A percentile compares a stretch with the other conserved stretches of the same genome.
phyloP scores from a whole-genome alignment of 2,113 vertebrate genomes.

The Pantherophis guttatus region DNA sequence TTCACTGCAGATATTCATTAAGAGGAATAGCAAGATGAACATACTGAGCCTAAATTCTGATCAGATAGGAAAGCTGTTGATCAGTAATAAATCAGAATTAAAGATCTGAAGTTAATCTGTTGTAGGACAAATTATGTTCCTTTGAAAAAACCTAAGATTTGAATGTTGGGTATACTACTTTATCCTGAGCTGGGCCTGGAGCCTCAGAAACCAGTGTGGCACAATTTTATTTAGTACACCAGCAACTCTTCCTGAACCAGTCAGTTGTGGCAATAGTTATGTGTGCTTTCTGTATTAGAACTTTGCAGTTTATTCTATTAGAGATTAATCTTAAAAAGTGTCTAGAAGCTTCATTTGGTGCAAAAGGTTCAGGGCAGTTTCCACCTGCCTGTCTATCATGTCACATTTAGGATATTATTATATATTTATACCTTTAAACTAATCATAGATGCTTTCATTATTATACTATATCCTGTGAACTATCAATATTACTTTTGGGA shows the following conservation, averaged over 20 bases:
- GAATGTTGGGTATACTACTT: background rate
- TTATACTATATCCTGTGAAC: background rate
- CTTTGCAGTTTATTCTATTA: background rate
- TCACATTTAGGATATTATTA: background rate
- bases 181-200: background rate
- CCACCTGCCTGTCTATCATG: background rate
- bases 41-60: background rate
- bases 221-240: background rate
- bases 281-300: background rate
- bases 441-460: background rate
- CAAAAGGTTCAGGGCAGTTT: background rate
- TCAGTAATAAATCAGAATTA: background rate
- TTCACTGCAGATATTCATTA: background rate
- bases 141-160: background rate
- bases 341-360: background rate
- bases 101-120: background rate
- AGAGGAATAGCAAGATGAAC: background rate
- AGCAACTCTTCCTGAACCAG: background rate
- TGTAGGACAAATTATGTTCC: background rate
- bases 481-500: background rate
- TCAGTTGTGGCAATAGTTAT: background rate
- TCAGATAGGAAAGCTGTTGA: background rate
- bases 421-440: background rate
- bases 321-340: background rate
- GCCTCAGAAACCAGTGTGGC: background rate